Conservation (phyloP, 92 coral and sea anemone genomes). For the Actinernus sp. region DNA sequence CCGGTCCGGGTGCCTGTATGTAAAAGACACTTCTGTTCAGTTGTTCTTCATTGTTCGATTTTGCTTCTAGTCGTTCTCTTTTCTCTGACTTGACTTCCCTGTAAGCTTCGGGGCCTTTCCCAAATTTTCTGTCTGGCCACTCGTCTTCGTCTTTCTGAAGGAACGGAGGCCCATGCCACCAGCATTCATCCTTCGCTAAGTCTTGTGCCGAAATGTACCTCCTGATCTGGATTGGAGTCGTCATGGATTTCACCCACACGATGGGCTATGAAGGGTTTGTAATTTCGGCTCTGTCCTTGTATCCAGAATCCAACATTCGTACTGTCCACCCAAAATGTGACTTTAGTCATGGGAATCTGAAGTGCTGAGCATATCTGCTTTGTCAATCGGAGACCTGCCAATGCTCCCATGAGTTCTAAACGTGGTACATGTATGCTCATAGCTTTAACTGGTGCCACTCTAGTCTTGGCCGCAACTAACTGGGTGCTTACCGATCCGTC, state of each 20-base stretch:
- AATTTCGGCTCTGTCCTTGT: slow-evolving; percentile 60
- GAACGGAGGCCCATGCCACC: slow-evolving; percentile 68
- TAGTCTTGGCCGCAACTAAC: slow-evolving; percentile 52
- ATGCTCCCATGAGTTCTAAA: slow-evolving; percentile 71
- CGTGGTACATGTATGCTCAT: slow-evolving; percentile 57
- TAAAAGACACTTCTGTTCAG: no score
- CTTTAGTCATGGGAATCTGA: slow-evolving; percentile 30
- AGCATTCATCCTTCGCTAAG: slow-evolving; percentile 65
- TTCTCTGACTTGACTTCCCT: no score
- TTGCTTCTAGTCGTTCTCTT: no score
- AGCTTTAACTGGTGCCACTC: slow-evolving; percentile 74
- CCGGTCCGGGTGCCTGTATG: no score
- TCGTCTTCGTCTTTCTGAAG: slow-evolving; percentile 18
- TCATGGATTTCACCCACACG: slow-evolving; percentile 64
- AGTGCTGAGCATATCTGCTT: slow-evolving; percentile 51
- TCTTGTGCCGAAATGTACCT: slow-evolving; percentile 61
- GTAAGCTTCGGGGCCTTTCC: no score
- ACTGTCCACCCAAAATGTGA: slow-evolving; percentile 66
- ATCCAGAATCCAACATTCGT: slow-evolving; percentile 61
- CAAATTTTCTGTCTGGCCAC: slow-evolving; percentile 36
- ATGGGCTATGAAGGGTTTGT: slow-evolving; percentile 61
- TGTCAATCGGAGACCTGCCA: slow-evolving; percentile 54
- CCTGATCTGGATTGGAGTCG: slow-evolving; percentile 58
- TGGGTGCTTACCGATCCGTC: slow-evolving; percentile 13
- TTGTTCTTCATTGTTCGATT: no score